phyloP scores from a whole-genome alignment of 2,888 invertebrate genomes.

The Heliconius sara region DNA sequence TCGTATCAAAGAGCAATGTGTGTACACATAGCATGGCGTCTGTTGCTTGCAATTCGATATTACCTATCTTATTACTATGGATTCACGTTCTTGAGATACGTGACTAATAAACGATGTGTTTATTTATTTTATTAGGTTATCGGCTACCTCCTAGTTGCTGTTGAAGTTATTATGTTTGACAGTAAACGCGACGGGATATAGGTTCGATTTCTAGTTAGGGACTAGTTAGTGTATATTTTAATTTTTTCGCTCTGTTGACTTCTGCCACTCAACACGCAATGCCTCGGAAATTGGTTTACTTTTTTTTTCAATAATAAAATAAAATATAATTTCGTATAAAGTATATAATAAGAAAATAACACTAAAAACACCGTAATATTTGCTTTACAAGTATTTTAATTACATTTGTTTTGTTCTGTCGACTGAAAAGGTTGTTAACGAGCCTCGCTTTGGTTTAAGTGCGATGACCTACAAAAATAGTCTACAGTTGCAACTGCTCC shows the following conservation, averaged over 20 bases:
- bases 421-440: constrained; percentile 19
- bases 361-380: not conserved
- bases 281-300: no score
- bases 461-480: constrained; percentile 17
- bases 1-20: constrained; percentile 18
- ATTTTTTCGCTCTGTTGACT: not conserved
- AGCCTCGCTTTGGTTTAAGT: not conserved
- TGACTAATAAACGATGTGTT: constrained; percentile 17
- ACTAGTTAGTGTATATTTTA: no score
- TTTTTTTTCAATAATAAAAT: no score
- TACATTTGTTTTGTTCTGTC: not conserved
- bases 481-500: not conserved
- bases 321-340: not conserved
- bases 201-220: not conserved
- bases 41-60: constrained; percentile 33
- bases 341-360: not conserved
- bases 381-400: not conserved
- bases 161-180: not conserved
- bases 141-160: not conserved
- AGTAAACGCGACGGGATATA: not conserved
- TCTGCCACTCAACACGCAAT: no score
- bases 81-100: constrained; percentile 27
- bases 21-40: constrained; percentile 17
- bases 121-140: constrained; percentile 5
- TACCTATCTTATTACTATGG: constrained; percentile 37